A percentile compares a stretch with the other conserved stretches of the same genome.
Evolutionary conservation across 2,888 invertebrate species (phyloP).

Genomic region (Drosophila austrosaltans): DNA sequence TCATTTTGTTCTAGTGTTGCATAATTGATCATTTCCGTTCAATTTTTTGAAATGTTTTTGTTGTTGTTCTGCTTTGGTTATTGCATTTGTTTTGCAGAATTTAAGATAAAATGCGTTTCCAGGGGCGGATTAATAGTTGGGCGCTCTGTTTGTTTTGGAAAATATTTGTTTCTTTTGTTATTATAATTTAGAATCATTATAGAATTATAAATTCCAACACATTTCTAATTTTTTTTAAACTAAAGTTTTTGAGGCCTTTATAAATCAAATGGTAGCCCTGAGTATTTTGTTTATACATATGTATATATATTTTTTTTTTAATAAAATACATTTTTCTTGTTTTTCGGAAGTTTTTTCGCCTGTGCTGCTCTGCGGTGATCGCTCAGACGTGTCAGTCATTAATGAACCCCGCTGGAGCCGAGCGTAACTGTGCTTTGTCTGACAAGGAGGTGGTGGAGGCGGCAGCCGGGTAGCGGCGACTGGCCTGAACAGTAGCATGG

Average conservation of each 20-base stretch:
- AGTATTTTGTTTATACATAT: constrained; percentile 31
- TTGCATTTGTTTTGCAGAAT: constrained; percentile 41
- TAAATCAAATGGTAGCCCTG: constrained; percentile 21
- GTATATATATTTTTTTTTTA: constrained; percentile 18
- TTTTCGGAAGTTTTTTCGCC: constrained; percentile 30
- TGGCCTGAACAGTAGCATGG: too few relatives aligned
- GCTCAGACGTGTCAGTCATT: constrained; percentile 78
- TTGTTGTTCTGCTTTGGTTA: constrained; percentile 60
- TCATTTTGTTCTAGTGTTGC: constrained; percentile 57
- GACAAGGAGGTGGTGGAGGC: neutral
- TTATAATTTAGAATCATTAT: too few relatives aligned
- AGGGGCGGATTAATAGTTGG: neutral
- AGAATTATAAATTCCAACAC: constrained; percentile 29
- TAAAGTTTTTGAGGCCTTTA: neutral
- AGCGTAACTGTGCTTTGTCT: constrained; percentile 76
- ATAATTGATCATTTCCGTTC: constrained; percentile 73
- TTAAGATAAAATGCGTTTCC: constrained; percentile 1
- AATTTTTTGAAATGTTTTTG: constrained; percentile 44
- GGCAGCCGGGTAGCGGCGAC: neutral
- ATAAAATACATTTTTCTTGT: constrained; percentile 21
- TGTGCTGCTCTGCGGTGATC: constrained; percentile 58
- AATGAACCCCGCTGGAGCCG: constrained; percentile 61
- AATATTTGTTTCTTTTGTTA: constrained; percentile 41
- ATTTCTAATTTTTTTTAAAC: neutral
- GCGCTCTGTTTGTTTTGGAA: constrained; percentile 28